These are phyloP conservation scores for Chelon labrosus DNA, from an alignment of 2,797 vertebrate species.

Conservation along the genomic window DNA sequence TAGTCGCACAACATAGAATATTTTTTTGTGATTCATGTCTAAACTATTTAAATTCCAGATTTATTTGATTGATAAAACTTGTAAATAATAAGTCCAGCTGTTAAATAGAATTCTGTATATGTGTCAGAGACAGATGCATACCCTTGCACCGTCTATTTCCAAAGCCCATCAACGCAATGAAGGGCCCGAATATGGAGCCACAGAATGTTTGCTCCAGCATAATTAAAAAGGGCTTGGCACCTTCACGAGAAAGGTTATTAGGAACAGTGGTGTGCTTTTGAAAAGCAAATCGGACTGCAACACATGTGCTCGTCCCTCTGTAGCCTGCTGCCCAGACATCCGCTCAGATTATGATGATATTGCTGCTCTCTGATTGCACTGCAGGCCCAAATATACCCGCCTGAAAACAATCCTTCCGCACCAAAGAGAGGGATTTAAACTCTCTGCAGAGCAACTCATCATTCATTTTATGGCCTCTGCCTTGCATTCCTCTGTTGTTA, in stretches of 20 bases:
- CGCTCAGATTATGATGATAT: constrained; percentile 57
- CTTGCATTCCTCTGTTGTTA: constrained; percentile 66
- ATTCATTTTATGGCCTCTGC: constrained; percentile 61
- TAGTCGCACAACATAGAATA: neutral
- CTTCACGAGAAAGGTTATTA: constrained; percentile 67
- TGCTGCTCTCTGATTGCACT: constrained; percentile 48
- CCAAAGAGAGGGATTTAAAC: constrained; percentile 55
- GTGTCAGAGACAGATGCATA: neutral
- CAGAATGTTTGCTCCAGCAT: constrained; percentile 71
- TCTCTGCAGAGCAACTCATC: constrained; percentile 57
- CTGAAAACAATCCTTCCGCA: constrained; percentile 53
- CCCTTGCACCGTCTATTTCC: constrained; percentile 56
- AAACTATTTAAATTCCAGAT: constrained; percentile 30
- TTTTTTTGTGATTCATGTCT: constrained; percentile 2
- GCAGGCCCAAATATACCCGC: constrained; percentile 45
- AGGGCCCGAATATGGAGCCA: constrained; percentile 60
- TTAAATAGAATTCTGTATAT: constrained; percentile 1
- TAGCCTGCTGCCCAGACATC: constrained; percentile 47
- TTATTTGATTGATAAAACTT: constrained; percentile 45
- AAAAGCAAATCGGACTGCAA: constrained; percentile 61
- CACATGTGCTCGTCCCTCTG: constrained; percentile 49
- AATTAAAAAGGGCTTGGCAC: constrained; percentile 76
- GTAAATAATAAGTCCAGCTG: constrained; percentile 7
- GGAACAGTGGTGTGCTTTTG: constrained; percentile 53
- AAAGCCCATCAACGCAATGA: constrained; percentile 59